A percentile compares a stretch with the other conserved stretches of the same genome.
These are phyloP conservation scores for Oxyscelio sp. DNA, from an alignment of 2,888 invertebrate species.

Conservation along the genomic window DNA sequence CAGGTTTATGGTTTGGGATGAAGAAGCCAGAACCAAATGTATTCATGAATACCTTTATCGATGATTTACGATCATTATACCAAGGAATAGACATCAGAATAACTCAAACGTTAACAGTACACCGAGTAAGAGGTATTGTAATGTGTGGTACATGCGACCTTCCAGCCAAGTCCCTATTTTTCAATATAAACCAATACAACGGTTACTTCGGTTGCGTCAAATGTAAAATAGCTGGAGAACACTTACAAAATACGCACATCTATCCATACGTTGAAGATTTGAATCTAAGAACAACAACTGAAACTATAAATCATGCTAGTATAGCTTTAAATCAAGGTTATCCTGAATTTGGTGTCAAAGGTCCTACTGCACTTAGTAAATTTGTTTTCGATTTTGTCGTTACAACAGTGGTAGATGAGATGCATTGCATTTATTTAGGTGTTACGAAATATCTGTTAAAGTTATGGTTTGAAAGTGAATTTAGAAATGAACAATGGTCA, in stretches of 20 bases:
- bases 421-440: slow-evolving; percentile 72
- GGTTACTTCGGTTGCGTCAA: background rate
- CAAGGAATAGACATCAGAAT: no score
- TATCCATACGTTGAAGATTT: background rate
- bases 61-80: no score
- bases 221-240: slow-evolving; percentile 7
- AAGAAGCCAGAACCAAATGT: no score
- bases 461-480: slow-evolving; percentile 54
- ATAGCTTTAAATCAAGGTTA: background rate
- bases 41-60: no score
- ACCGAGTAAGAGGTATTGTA: background rate
- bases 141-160: slow-evolving; percentile 10
- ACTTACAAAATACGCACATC: background rate
- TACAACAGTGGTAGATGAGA: slow-evolving; percentile 61
- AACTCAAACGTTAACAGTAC: no score
- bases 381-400: slow-evolving; percentile 57
- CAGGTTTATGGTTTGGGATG: no score
- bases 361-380: slow-evolving; percentile 42
- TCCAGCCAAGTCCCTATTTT: background rate
- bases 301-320: background rate
- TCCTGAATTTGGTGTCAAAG: slow-evolving; percentile 59
- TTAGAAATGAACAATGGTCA: background rate
- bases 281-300: background rate
- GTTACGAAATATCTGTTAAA: slow-evolving; percentile 53
- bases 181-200: background rate